A percentile compares a stretch with the other conserved stretches of the same genome.
Conservation (phyloP, 2,888 invertebrate species). For the Tolmerus cingulatus region DNA sequence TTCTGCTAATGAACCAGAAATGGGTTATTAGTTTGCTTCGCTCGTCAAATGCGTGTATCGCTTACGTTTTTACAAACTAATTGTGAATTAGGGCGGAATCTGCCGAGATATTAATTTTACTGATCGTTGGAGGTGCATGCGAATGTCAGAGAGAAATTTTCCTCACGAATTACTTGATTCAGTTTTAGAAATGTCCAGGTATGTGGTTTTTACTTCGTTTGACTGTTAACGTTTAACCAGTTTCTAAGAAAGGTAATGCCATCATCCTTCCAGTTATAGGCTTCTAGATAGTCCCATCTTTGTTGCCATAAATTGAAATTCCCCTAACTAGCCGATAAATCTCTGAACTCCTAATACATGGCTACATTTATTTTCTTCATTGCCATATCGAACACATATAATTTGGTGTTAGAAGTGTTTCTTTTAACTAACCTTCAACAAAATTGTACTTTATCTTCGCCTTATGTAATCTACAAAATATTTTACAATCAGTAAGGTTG, state of each 20-base stretch:
- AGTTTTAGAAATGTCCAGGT: neutral
- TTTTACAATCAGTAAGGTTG: too few species aligned
- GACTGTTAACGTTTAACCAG: neutral
- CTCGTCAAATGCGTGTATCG: neutral
- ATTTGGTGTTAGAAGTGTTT: neutral
- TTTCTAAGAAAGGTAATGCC: neutral
- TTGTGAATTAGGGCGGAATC: slow-evolving; percentile 20
- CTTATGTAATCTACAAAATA: too few species aligned
- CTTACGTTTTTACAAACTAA: neutral
- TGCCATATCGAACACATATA: neutral
- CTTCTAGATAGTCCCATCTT: neutral
- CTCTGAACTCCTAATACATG: neutral
- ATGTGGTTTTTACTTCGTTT: neutral
- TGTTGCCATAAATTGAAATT: neutral
- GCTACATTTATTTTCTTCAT: neutral
- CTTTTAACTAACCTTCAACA: neutral
- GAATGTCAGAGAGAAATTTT: neutral
- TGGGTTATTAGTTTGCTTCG: slow-evolving; percentile 30
- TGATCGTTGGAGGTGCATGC: neutral
- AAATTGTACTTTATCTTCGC: too few species aligned
- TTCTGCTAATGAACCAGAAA: slow-evolving; percentile 35
- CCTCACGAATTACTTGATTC: neutral
- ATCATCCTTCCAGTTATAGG: neutral
- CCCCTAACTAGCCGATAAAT: neutral
- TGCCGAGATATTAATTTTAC: neutral